phyloP scores from a whole-genome alignment of 1,140 invertebrate species.

The Phenacoccus solenopsis region DNA sequence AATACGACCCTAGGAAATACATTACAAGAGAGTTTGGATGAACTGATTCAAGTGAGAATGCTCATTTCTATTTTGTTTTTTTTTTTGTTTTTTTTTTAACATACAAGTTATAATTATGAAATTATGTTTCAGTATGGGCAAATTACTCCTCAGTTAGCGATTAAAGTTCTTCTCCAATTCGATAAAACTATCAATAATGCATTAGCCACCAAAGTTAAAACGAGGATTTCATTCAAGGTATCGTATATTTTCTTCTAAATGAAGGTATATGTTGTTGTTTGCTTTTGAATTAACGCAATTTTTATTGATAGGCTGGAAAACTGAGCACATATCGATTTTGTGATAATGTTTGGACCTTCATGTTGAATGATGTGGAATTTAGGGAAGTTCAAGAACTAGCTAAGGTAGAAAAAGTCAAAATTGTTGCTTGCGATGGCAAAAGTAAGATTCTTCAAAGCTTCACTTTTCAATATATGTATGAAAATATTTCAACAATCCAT shows the following conservation, averaged over 20 bases:
- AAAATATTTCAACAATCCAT: not conserved
- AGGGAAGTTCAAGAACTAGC: conserved; percentile 88
- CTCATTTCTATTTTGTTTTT: conserved; percentile 16
- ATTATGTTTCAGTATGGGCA: conserved; percentile 73
- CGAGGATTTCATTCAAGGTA: conserved; percentile 82
- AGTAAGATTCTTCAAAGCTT: conserved; percentile 39
- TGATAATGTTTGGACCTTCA: conserved; percentile 99
- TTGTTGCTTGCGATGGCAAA: conserved; percentile 99
- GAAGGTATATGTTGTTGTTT: conserved; percentile 13
- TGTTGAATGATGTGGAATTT: conserved; percentile 96
- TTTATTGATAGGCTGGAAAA: conserved; percentile 64
- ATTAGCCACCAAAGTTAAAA: conserved; percentile 81
- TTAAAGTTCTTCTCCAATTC: conserved; percentile 89
- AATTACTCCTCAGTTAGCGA: conserved; percentile 80
- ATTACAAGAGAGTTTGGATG: conserved; percentile 88
- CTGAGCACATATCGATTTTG: conserved; percentile 98
- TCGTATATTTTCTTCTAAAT: not conserved
- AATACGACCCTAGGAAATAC: conserved; percentile 96
- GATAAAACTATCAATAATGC: conserved; percentile 95
- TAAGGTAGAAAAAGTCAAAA: conserved; percentile 95
- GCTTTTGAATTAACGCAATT: conserved; percentile 18
- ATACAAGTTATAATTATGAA: conserved; percentile 14
- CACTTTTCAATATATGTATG: too few species aligned
- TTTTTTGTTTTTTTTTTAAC: conserved; percentile 7
- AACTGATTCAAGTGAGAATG: conserved; percentile 64